Evolutionary conservation across 2,888 invertebrate genomes (phyloP).

Genomic region (Harpalus rufipes): DNA sequence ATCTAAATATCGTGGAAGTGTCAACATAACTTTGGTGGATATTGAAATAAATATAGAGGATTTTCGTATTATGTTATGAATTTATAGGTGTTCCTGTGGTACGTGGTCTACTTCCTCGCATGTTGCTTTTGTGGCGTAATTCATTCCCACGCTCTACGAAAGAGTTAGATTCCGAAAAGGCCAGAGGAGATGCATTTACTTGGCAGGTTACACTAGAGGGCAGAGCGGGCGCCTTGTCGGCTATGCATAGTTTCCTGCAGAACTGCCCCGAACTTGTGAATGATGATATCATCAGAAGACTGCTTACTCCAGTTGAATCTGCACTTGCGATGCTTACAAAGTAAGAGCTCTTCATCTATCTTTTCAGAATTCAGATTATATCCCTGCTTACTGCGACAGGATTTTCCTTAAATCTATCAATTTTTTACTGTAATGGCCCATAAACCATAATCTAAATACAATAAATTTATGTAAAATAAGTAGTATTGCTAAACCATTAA

Average conservation of each 20-base stretch:
- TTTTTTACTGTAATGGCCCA: too few relatives aligned
- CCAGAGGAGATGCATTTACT: constrained; percentile 98
- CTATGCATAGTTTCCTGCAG: constrained; percentile 94
- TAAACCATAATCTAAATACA: too few relatives aligned
- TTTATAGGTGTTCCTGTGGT: constrained; percentile 91
- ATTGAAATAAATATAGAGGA: constrained; percentile 30
- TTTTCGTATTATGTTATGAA: constrained; percentile 63
- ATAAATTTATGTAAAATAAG: too few relatives aligned
- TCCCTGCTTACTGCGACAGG: not conserved
- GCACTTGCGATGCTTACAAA: constrained; percentile 96
- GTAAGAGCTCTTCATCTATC: constrained; percentile 79
- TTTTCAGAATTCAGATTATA: not conserved
- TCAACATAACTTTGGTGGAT: constrained; percentile 16
- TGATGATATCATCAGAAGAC: constrained; percentile 93
- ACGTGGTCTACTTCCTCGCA: constrained; percentile 93
- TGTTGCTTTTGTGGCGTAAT: constrained; percentile 97
- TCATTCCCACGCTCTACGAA: constrained; percentile 98
- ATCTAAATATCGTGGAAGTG: constrained; percentile 23
- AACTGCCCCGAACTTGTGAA: constrained; percentile 94
- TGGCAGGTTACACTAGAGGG: constrained; percentile 99
- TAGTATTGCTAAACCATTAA: too few relatives aligned
- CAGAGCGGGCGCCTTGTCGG: constrained; percentile 96
- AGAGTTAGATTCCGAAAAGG: constrained; percentile 97
- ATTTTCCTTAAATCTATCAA: not conserved
- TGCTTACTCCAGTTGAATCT: constrained; percentile 95